phyloP scores from a whole-genome alignment of 2,797 vertebrate genomes.

The Catamblyrhynchus diadema region DNA sequence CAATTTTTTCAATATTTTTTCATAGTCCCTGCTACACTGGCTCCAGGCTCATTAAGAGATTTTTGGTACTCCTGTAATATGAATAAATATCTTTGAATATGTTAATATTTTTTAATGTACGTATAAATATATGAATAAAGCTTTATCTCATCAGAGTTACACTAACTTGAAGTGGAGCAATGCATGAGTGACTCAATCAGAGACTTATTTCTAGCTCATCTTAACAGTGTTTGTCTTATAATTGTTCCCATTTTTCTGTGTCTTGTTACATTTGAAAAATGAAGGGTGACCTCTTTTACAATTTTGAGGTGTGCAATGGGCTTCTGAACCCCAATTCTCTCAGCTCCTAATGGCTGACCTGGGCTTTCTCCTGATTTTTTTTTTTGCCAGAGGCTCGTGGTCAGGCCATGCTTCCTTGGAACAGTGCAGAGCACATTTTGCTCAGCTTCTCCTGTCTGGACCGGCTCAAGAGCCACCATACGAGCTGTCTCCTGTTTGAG shows the following conservation, averaged over 20 bases:
- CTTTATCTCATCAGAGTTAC: not conserved
- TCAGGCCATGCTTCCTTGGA: not conserved
- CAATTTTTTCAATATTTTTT: conserved; percentile 1
- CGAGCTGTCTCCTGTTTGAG: not conserved
- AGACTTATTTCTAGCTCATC: accelerated
- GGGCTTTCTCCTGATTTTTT: not conserved
- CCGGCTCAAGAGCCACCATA: not conserved
- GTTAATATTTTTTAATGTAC: not conserved
- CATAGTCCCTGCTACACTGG: not conserved
- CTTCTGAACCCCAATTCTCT: not conserved
- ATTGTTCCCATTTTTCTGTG: not conserved
- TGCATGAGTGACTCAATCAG: not conserved
- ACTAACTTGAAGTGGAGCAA: not conserved
- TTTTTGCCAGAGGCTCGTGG: not conserved
- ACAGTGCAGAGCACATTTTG: not conserved
- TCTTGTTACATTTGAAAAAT: not conserved
- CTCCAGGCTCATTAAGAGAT: not conserved
- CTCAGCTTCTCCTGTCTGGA: not conserved
- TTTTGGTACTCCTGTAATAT: not conserved
- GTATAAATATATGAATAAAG: not conserved
- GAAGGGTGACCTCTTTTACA: not conserved
- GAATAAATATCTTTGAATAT: conserved; percentile 3
- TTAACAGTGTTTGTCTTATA: not conserved
- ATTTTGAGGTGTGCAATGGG: not conserved
- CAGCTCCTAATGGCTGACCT: no score